A percentile compares a stretch with the other conserved stretches of the same genome.
Evolutionary conservation across 2,797 vertebrate genomes (phyloP).

Genomic region (Sarcophilus harrisii): DNA sequence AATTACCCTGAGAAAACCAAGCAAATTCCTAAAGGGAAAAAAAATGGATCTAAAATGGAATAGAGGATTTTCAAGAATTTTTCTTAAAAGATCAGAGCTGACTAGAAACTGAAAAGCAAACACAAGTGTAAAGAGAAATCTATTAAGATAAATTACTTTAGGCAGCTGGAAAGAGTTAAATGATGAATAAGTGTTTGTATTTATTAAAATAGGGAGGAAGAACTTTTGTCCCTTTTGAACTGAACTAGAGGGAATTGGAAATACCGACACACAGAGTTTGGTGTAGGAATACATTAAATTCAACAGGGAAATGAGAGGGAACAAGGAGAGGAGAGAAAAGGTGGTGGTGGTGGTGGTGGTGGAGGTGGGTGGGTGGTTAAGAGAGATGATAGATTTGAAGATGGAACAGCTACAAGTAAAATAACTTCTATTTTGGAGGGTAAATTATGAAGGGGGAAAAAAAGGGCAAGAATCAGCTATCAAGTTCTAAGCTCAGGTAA

Average conservation of each 20-base stretch:
- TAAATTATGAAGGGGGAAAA: background rate
- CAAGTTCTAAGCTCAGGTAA: background rate
- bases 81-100: background rate
- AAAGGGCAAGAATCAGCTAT: background rate
- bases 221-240: background rate
- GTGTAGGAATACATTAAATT: background rate
- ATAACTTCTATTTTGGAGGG: background rate
- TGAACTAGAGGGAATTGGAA: background rate
- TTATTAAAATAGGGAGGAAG: background rate
- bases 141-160: background rate
- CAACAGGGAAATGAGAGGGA: background rate
- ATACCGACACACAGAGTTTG: background rate
- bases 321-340: background rate
- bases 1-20: background rate
- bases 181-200: background rate
- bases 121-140: background rate
- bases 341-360: background rate
- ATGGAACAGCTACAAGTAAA: background rate
- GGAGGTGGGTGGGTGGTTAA: too few relatives aligned
- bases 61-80: background rate
- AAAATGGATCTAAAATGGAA: background rate
- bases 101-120: background rate
- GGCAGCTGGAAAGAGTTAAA: background rate
- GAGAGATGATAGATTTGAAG: background rate
- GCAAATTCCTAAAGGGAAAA: background rate